Evolutionary conservation across 2,113 vertebrate genomes (phyloP), one percentile per base, ranked within the genome.

Genomic region (Gavia stellata): DNA sequence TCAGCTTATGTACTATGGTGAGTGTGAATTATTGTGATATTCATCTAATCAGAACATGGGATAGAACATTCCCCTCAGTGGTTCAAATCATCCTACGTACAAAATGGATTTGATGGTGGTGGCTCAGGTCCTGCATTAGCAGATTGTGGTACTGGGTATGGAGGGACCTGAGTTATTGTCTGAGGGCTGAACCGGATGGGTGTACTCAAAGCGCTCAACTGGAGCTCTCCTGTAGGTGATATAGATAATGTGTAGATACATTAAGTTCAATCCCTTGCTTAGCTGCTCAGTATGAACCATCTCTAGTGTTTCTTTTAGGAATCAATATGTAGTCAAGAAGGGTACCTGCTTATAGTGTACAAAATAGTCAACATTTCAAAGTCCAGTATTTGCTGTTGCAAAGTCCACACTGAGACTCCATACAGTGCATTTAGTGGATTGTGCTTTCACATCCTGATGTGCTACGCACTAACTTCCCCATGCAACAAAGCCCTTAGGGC

Each of bases 271-370:
- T 55, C 23, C 6, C 24, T 82, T 71, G 21, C 10, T 81, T 79
- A 79, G 38, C 33, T 67, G 38, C 18, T 84, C 14, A 72, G 5
- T 17, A 34, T 7, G 5, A 85, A 25, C 0, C 1, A 67, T 79
- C 59, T 79, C 23, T 55, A 49, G 6, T 23, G 11, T 49, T 78
- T 66, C 9, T 84, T 87, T 70, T 26, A 82, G 26, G n/a, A 95
- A 52, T 33, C n/a, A 36, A 18, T 9, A 8, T 62, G 14, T 12
- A 59, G 70, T 68, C 15, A 21, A 79, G 34, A 66, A 55, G 31
- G 3, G 4, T 67, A 26, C 17, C 12, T 2, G 0, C 50, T 21
- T 53, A 21, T 8, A 45, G 3, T 2, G 7, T 31, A 24, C 34
- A 47, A 62, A 90, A 53, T 8, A 11, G 3, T 34, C 31, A 81